Evolutionary conservation across 2,888 invertebrate species (phyloP).

Genomic region (Microctonus aethiopoides): DNA sequence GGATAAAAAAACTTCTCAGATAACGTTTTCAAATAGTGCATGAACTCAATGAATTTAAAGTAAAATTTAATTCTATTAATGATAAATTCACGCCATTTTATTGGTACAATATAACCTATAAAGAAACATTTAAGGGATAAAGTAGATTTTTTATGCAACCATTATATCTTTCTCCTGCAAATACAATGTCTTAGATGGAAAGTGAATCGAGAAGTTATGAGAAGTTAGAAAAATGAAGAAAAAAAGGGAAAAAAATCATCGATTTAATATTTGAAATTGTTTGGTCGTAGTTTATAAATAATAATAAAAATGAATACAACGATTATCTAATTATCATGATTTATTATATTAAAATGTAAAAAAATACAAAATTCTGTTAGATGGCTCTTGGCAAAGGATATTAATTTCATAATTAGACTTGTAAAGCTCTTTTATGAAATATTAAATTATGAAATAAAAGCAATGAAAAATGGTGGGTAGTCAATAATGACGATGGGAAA

Average conservation of each 20-base stretch:
- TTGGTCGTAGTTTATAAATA: slow-evolving; percentile 20
- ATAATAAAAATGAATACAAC: slow-evolving; percentile 26
- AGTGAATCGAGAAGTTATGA: slow-evolving; percentile 22
- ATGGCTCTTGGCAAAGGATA: slow-evolving; percentile 8
- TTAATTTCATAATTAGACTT: neutral
- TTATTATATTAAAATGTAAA: slow-evolving; percentile 12
- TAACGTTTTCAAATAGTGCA: neutral
- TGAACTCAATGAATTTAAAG: too few species aligned
- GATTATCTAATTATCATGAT: slow-evolving; percentile 16
- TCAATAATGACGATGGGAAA: slow-evolving; percentile 2
- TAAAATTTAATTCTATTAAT: slow-evolving; percentile 22
- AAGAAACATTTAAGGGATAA: slow-evolving; percentile 21
- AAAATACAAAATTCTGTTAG: slow-evolving; percentile 8
- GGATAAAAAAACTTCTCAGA: slow-evolving; percentile 8
- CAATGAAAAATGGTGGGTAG: too few species aligned
- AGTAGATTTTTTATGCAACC: slow-evolving; percentile 38
- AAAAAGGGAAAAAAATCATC: too few species aligned
- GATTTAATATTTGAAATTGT: slow-evolving; percentile 17
- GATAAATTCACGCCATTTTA: slow-evolving; percentile 28
- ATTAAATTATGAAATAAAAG: slow-evolving; percentile 6
- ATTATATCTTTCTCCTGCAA: slow-evolving; percentile 29
- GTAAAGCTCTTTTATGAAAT: neutral
- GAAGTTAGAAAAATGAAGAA: too few species aligned
- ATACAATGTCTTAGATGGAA: slow-evolving; percentile 14
- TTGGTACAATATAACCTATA: slow-evolving; percentile 23